phyloP scores from a whole-genome alignment of 2,113 vertebrate species.

The Aptenodytes patagonicus region DNA sequence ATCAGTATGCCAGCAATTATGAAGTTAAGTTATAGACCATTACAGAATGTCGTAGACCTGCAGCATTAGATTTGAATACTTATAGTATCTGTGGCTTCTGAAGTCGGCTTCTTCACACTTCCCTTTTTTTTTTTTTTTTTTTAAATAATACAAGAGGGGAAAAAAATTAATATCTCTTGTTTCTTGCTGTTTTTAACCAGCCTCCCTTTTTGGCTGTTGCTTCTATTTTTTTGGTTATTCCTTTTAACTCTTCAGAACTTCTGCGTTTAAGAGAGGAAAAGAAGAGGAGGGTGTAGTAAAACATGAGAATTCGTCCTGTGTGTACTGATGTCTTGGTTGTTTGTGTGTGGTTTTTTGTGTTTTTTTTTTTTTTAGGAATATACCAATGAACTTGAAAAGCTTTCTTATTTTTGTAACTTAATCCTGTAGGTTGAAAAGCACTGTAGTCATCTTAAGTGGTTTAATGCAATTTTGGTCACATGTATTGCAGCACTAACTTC shows the following conservation, averaged over 20 bases:
- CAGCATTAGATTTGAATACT: background rate
- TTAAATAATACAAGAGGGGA: background rate
- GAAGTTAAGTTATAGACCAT: background rate
- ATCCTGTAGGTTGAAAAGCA: background rate
- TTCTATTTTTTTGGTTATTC: background rate
- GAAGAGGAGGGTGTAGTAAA: background rate
- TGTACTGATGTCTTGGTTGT: background rate
- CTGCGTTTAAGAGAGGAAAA: background rate
- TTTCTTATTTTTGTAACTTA: background rate
- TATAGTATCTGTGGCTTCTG: background rate
- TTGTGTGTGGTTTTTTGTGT: background rate
- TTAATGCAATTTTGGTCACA: background rate
- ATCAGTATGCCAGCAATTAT: background rate
- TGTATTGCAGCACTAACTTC: background rate
- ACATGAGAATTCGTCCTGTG: background rate
- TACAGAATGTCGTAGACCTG: background rate
- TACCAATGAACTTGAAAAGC: background rate
- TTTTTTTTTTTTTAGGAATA: background rate
- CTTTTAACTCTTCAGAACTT: background rate
- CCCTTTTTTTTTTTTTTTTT: too few relatives aligned
- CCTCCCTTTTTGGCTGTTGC: background rate
- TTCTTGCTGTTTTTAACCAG: background rate
- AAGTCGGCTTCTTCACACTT: background rate
- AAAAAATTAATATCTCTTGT: accelerated
- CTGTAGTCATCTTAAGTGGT: background rate